These are phyloP conservation scores for Cancer borealis DNA, from an alignment of 2,888 invertebrate genomes.

Conservation along the genomic window DNA sequence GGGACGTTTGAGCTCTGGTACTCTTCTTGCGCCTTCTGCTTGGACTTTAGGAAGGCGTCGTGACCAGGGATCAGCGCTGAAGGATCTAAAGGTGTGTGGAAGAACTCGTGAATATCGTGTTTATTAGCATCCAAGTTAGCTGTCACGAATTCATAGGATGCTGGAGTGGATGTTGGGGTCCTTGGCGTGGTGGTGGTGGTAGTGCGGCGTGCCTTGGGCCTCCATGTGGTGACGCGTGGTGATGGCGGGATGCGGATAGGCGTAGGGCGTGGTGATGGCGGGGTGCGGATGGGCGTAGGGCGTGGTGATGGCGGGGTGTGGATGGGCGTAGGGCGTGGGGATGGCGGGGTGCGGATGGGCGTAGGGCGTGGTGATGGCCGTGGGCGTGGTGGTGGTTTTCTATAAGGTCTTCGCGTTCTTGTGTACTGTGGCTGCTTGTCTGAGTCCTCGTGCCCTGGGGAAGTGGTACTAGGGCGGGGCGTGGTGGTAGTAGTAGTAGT, in stretches of 20 bases:
- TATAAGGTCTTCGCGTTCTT: neutral
- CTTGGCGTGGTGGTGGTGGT: neutral
- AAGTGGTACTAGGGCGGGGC: neutral
- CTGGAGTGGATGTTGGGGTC: constrained; percentile 33
- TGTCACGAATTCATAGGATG: constrained; percentile 50
- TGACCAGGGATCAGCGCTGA: constrained; percentile 61
- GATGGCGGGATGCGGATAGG: neutral
- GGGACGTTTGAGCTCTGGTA: neutral
- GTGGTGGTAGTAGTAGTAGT: neutral
- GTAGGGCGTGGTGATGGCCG: neutral
- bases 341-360: neutral
- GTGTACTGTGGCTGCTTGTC: neutral
- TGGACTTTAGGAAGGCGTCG: constrained; percentile 53
- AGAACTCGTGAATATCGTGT: constrained; percentile 59
- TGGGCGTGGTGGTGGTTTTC: neutral
- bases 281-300: too few relatives aligned
- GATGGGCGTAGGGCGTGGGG: neutral
- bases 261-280: neutral
- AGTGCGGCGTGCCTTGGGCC: neutral
- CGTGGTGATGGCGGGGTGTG: neutral
- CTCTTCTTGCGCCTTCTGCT: constrained; percentile 50
- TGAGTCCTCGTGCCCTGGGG: neutral
- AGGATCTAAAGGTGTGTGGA: constrained; percentile 56
- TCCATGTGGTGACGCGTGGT: constrained; percentile 22
- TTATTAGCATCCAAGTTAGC: constrained; percentile 51